These are phyloP conservation scores for Ophiothrix spiculata DNA, from an alignment of 35 echinoderm and acorn worm species.

Conservation along the genomic window DNA sequence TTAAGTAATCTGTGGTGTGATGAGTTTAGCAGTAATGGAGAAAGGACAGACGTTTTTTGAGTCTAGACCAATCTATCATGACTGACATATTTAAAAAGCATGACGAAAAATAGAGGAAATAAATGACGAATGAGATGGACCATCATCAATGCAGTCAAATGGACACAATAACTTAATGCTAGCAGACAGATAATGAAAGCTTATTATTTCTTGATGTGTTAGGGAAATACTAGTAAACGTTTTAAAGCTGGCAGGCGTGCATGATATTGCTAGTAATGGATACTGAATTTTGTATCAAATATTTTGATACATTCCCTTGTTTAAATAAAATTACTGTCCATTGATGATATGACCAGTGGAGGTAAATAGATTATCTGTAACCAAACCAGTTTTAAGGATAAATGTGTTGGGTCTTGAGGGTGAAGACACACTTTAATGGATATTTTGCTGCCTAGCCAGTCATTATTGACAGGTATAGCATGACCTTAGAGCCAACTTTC, in stretches of 20 bases:
- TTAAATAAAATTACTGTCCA: neutral
- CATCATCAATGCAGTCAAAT: neutral
- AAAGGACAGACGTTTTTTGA: neutral
- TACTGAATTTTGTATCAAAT: no score
- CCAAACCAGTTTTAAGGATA: neutral
- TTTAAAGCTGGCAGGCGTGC: no score
- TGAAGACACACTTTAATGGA: neutral
- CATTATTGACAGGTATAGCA: neutral
- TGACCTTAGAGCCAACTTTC: neutral
- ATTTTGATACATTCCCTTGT: neutral
- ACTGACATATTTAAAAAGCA: neutral
- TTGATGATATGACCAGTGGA: neutral
- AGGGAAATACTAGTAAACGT: neutral
- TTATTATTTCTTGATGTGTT: neutral
- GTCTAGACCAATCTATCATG: constrained; percentile 6
- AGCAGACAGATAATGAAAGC: neutral
- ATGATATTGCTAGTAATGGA: no score
- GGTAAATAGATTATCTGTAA: neutral
- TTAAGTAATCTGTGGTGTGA: neutral
- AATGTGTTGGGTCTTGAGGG: neutral
- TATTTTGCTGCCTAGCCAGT: neutral
- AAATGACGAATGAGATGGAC: neutral
- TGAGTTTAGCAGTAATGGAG: neutral
- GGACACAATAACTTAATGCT: neutral
- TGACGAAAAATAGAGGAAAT: neutral